Percentiles rank a stretch among this genome's conserved stretches.
phyloP scores from a whole-genome alignment of 2,797 vertebrate species.

The Protosalanx chinensis region DNA sequence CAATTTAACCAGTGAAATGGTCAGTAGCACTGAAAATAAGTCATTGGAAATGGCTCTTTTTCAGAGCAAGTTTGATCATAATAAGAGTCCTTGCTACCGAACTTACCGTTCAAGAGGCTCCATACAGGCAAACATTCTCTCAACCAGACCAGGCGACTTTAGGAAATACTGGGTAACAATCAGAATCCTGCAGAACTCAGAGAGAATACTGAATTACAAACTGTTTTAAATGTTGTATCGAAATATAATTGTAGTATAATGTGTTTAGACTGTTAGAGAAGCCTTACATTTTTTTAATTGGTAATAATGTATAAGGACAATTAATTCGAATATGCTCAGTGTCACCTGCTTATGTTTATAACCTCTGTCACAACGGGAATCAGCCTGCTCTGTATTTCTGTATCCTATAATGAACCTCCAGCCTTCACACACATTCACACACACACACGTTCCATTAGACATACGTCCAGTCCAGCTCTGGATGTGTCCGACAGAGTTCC shows the following conservation, averaged over 20 bases:
- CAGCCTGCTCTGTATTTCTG: no score
- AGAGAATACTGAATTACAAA: not conserved
- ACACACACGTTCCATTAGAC: conserved; percentile 20
- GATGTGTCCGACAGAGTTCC: conserved; percentile 73
- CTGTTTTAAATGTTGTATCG: no score
- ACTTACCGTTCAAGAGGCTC: conserved; percentile 86
- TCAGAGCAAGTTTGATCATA: not conserved
- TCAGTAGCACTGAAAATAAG: not conserved
- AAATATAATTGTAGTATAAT: no score
- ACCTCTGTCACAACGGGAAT: no score
- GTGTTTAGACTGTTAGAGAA: no score
- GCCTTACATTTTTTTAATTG: no score
- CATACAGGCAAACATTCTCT: conserved; percentile 84
- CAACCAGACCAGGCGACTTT: conserved; percentile 80
- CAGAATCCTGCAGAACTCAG: conserved; percentile 76
- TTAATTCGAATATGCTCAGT: not conserved
- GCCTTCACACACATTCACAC: not conserved
- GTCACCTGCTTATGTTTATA: no score
- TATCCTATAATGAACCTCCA: not conserved
- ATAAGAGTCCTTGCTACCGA: not conserved
- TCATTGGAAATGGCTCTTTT: not conserved
- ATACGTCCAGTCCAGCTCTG: conserved; percentile 91
- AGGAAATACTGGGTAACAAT: conserved; percentile 90
- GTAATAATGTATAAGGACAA: not conserved
- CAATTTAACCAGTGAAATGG: not conserved